Conservation (phyloP, 2,113 vertebrate genomes). For the Kryptolebias marmoratus region DNA sequence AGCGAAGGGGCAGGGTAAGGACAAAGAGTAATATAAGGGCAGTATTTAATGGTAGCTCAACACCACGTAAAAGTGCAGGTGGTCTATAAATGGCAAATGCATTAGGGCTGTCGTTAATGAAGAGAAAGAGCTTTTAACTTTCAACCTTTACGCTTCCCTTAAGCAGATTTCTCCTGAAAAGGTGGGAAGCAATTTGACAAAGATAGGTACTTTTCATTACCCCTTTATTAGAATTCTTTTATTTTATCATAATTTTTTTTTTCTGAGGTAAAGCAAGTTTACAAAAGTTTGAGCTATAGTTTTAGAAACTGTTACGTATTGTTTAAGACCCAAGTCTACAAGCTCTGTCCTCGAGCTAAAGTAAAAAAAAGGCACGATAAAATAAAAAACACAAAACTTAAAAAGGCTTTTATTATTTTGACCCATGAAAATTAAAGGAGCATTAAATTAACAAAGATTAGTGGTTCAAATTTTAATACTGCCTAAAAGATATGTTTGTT, state of each 20-base stretch:
- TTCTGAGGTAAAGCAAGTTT: constrained; percentile 16
- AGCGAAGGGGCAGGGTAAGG: neutral
- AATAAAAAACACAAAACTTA: too few species aligned
- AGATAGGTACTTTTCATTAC: constrained; percentile 29
- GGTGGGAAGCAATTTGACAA: constrained; percentile 23
- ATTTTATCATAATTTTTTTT: neutral
- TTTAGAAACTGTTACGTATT: neutral
- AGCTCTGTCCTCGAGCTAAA: neutral
- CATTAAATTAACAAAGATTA: too few species aligned
- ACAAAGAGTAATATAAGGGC: neutral
- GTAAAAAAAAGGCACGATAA: too few species aligned
- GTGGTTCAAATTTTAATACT: too few species aligned
- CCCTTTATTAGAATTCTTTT: constrained; percentile 11
- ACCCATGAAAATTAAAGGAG: too few species aligned
- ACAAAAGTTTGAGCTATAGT: neutral
- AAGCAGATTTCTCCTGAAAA: constrained; percentile 8
- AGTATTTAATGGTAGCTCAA: constrained; percentile 26
- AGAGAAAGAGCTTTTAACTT: constrained; percentile 56
- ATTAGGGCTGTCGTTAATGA: constrained; percentile 55
- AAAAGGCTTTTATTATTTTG: too few species aligned
- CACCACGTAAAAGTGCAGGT: constrained; percentile 9
- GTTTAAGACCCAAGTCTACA: neutral
- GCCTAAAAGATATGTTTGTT: too few species aligned
- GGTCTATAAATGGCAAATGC: constrained; percentile 67
- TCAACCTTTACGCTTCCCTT: constrained; percentile 38